A percentile compares a stretch with the other conserved stretches of the same genome.
Conservation (phyloP, 2,113 vertebrate species). For the Prunella fulvescens region DNA sequence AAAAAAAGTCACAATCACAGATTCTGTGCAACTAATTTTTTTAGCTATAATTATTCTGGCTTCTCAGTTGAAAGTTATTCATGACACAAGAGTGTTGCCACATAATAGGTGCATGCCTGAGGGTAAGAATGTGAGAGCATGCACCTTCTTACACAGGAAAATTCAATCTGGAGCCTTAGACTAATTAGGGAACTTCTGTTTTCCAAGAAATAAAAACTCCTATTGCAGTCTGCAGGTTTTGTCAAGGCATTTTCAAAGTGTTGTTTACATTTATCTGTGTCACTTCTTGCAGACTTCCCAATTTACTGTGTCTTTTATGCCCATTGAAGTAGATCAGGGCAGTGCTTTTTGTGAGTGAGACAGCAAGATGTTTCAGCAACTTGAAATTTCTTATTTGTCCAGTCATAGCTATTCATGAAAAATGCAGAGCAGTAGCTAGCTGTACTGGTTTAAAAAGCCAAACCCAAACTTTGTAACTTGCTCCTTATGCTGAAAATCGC, state of each 20-base stretch:
- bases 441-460: background rate
- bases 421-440: background rate
- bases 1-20: background rate
- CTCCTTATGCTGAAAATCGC: background rate
- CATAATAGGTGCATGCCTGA: background rate
- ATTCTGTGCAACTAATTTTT: background rate
- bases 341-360: background rate
- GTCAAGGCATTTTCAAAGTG: background rate
- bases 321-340: background rate
- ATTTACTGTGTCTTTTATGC: background rate
- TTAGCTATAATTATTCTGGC: background rate
- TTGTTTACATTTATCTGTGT: background rate
- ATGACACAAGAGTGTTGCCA: rapidly evolving
- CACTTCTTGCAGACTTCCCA: background rate
- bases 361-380: background rate
- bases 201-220: background rate
- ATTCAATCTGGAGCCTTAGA: background rate
- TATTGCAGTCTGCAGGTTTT: background rate
- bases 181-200: background rate
- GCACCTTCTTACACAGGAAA: background rate
- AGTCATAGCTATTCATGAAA: background rate
- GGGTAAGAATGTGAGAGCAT: background rate
- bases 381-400: background rate
- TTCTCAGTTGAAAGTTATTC: background rate
- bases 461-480: background rate